Evolutionary conservation across 2,797 vertebrate species (phyloP).

Genomic region (Hydrocynus forskahlii): DNA sequence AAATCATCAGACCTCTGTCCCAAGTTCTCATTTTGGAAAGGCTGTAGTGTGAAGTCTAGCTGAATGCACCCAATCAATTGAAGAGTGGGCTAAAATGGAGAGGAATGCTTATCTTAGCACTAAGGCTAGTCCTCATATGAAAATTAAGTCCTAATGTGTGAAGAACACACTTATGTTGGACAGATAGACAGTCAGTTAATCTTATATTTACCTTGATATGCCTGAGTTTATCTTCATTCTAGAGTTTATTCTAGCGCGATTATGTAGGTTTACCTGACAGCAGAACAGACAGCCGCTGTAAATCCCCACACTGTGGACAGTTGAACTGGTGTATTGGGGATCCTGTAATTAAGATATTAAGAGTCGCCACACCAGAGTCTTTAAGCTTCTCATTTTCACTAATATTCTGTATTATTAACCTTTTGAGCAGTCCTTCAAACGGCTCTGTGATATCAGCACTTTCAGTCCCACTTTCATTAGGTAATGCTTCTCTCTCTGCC

Average conservation of each 20-base stretch:
- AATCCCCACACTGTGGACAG: not conserved
- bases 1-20: too few species aligned
- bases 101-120: too few species aligned
- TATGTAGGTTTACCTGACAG: conserved; percentile 16
- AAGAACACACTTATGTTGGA: too few species aligned
- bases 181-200: too few species aligned
- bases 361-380: not conserved
- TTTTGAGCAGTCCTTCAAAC: conserved; percentile 18
- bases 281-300: conserved; percentile 6
- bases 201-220: too few species aligned
- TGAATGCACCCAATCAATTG: too few species aligned
- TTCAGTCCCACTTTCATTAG: conserved; percentile 39
- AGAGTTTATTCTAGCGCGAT: not conserved
- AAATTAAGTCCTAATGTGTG: too few species aligned
- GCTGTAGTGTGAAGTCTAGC: too few species aligned
- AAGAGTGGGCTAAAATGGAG: too few species aligned
- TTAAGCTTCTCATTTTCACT: conserved; percentile 20
- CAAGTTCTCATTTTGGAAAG: too few species aligned
- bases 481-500: conserved; percentile 32
- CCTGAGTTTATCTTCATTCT: too few species aligned
- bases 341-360: not conserved
- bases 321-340: conserved; percentile 2
- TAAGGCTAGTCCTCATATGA: too few species aligned
- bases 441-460: conserved; percentile 10
- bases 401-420: conserved; percentile 23